Evolutionary conservation across 2,888 invertebrate genomes (phyloP).

Genomic region (Hoplodrina blanda): DNA sequence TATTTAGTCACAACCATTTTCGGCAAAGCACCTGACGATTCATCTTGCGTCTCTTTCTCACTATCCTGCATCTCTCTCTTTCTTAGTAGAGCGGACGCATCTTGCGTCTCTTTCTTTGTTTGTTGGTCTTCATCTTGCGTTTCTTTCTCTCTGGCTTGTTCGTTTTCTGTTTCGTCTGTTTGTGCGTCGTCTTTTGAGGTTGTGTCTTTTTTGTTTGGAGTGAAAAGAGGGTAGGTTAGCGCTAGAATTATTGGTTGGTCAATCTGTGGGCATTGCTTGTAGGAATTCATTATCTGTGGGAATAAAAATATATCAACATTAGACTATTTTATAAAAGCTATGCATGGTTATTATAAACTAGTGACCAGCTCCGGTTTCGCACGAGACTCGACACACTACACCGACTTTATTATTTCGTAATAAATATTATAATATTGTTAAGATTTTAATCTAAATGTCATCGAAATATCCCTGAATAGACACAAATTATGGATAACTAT

Average conservation of each 20-base stretch:
- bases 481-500: too few relatives aligned
- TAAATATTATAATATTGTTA: too few relatives aligned
- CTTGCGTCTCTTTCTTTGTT: conserved; percentile 18
- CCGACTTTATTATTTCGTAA: too few relatives aligned
- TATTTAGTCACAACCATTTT: conserved; percentile 31
- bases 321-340: too few relatives aligned
- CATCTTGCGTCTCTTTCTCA: conserved; percentile 24
- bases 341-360: too few relatives aligned
- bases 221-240: conserved; percentile 94
- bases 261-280: conserved; percentile 73
- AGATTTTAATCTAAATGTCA: too few relatives aligned
- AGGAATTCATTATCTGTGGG: conserved; percentile 82
- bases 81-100: conserved; percentile 6
- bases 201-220: conserved; percentile 67
- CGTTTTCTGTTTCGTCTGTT: conserved; percentile 52
- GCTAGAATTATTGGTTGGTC: conserved; percentile 93
- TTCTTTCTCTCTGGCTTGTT: conserved; percentile 24
- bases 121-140: conserved; percentile 15
- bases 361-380: too few relatives aligned
- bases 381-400: too few relatives aligned
- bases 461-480: too few relatives aligned
- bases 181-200: conserved; percentile 60
- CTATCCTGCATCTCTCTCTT: conserved; percentile 24
- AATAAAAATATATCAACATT: background rate
- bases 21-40: conserved; percentile 16